Evolutionary conservation across 2,113 vertebrate genomes (phyloP).

Genomic region (Melanotaenia duboulayi): DNA sequence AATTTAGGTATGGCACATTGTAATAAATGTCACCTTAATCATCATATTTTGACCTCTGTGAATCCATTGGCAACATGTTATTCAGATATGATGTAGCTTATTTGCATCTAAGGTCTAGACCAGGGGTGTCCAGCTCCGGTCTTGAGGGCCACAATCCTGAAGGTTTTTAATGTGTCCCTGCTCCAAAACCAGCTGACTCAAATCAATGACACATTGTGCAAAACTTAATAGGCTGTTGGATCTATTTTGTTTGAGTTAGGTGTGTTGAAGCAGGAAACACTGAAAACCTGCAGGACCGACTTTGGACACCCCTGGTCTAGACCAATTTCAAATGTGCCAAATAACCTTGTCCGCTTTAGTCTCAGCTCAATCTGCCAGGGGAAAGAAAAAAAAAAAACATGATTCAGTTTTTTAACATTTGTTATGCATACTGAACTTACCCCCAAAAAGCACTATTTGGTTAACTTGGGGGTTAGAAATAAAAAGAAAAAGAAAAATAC

Average conservation of each 20-base stretch:
- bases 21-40: conserved; percentile 8
- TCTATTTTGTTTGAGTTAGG: too few relatives aligned
- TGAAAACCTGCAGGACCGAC: too few relatives aligned
- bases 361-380: not conserved
- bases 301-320: too few relatives aligned
- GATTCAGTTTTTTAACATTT: not conserved
- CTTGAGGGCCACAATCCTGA: too few relatives aligned
- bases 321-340: conserved; percentile 2
- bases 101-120: not conserved
- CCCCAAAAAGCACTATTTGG: conserved; percentile 2
- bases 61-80: not conserved
- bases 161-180: too few relatives aligned
- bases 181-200: too few relatives aligned
- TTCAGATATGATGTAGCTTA: conserved; percentile 11
- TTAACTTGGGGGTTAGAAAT: not conserved
- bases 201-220: too few relatives aligned
- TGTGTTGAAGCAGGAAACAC: too few relatives aligned
- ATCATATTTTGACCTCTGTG: not conserved
- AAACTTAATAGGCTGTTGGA: too few relatives aligned
- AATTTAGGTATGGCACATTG: not conserved
- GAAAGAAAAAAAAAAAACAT: not conserved
- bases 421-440: not conserved
- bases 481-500: conserved; percentile 1
- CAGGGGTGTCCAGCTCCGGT: too few relatives aligned
- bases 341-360: conserved; percentile 2